These are phyloP conservation scores for Lontra canadensis DNA, from an alignment of 2,113 vertebrate species.

Conservation along the genomic window DNA sequence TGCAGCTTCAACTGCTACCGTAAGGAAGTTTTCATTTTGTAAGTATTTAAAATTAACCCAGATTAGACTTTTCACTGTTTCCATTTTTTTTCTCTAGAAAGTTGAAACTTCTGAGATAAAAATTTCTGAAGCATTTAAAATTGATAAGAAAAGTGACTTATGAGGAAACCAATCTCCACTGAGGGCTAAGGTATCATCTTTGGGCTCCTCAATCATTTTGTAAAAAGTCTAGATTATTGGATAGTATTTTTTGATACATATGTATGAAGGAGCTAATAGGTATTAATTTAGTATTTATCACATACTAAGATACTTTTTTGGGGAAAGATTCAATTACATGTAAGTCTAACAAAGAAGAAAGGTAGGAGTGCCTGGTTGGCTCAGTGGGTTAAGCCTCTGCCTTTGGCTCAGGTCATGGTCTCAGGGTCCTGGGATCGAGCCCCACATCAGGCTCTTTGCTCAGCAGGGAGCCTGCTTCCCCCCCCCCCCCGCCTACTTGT, in stretches of 20 bases:
- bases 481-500: too few relatives aligned
- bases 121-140: constrained; percentile 37
- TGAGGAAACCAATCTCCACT: neutral
- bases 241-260: neutral
- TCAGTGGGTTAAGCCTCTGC: too few relatives aligned
- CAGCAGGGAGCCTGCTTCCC: too few relatives aligned
- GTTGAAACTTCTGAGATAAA: neutral
- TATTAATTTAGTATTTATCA: neutral
- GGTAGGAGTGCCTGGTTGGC: neutral
- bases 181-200: neutral
- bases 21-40: neutral
- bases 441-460: too few relatives aligned
- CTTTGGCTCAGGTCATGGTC: too few relatives aligned
- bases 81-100: neutral
- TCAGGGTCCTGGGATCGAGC: too few relatives aligned
- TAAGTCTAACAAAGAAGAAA: neutral
- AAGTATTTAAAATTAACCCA: constrained; percentile 12
- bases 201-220: neutral
- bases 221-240: neutral
- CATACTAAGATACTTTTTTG: neutral
- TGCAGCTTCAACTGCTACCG: neutral
- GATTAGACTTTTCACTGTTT: neutral
- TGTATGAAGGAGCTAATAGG: neutral
- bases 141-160: neutral
- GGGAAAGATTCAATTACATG: neutral